Percentiles rank a stretch among this genome's conserved stretches.
Conservation (phyloP, 2,888 invertebrate species). For the Gari tellinella region DNA sequence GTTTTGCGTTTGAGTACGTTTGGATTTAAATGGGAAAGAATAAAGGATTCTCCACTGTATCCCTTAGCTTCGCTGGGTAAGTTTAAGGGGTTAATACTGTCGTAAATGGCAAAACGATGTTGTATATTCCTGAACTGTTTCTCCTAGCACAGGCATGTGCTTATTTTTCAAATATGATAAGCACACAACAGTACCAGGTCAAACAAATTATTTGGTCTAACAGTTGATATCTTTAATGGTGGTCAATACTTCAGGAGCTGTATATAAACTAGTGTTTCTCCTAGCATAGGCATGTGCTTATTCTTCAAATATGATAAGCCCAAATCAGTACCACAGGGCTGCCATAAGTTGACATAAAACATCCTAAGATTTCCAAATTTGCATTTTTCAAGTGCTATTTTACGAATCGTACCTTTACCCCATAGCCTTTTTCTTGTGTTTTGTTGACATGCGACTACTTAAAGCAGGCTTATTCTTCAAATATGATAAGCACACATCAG, state of each 20-base stretch:
- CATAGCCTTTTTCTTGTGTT: too few relatives aligned
- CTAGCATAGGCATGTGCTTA: constrained; percentile 29
- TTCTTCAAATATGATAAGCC: neutral
- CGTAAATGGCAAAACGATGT: too few relatives aligned
- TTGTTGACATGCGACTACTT: too few relatives aligned
- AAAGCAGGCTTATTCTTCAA: neutral
- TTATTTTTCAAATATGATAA: constrained; percentile 4
- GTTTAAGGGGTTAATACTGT: too few relatives aligned
- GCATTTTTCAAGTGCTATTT: too few relatives aligned
- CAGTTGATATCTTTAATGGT: neutral
- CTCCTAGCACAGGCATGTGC: constrained; percentile 44
- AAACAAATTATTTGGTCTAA: neutral
- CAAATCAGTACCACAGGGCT: constrained; percentile 7
- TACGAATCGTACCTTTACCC: too few relatives aligned
- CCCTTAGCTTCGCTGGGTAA: too few relatives aligned
- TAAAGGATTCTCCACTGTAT: too few relatives aligned
- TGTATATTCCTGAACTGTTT: neutral
- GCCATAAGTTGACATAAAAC: too few relatives aligned
- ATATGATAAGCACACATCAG: neutral
- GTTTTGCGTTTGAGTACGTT: too few relatives aligned
- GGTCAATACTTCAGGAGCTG: neutral
- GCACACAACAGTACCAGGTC: constrained; percentile 13
- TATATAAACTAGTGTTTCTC: neutral
- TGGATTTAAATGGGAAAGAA: too few relatives aligned
- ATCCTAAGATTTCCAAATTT: too few relatives aligned